Percentiles rank a stretch among this genome's conserved stretches.
Conservation (phyloP, 2,113 vertebrate species). For the Nicator chloris region DNA sequence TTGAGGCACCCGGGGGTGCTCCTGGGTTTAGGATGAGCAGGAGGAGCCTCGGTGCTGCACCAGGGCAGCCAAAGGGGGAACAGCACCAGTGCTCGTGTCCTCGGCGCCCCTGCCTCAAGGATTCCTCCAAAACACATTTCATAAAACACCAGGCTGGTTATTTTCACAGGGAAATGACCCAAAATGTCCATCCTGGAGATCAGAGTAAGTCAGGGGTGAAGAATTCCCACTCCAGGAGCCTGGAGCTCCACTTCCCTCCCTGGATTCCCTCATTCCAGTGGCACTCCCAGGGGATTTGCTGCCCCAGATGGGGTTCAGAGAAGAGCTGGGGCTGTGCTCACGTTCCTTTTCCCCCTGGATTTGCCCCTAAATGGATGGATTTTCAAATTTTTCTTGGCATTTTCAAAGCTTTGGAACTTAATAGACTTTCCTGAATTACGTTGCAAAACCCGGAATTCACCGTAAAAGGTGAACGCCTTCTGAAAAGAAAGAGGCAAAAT, state of each 20-base stretch:
- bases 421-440: neutral
- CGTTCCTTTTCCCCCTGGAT: neutral
- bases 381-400: neutral
- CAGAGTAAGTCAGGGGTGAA: neutral
- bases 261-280: neutral
- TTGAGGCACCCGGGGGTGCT: neutral
- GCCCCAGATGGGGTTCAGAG: accelerated
- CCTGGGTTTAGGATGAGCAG: neutral
- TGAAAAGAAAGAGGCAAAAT: neutral
- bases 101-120: neutral
- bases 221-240: neutral
- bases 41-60: neutral
- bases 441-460: neutral
- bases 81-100: neutral
- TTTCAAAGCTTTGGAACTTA: neutral
- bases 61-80: neutral
- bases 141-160: neutral
- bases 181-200: neutral
- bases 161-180: neutral
- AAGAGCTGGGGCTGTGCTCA: neutral
- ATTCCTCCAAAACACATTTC: neutral
- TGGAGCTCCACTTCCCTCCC: neutral
- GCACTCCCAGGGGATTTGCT: neutral
- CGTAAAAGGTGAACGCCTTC: neutral
- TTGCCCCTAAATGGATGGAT: neutral